Evolutionary conservation across 2,888 invertebrate species (phyloP).

Genomic region (Aspidiotus rigidus): DNA sequence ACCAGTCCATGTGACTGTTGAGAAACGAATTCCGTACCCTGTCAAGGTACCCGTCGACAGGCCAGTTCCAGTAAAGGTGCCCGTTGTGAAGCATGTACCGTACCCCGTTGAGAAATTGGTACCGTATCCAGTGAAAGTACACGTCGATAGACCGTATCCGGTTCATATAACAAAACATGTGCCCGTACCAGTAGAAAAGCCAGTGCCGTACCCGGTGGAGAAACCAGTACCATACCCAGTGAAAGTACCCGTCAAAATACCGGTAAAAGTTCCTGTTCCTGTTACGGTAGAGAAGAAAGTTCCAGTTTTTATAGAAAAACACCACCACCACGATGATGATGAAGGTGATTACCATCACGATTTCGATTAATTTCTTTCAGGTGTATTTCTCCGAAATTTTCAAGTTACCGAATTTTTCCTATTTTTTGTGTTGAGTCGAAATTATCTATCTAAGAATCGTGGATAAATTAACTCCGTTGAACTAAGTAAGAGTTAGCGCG

Average conservation of each 20-base stretch:
- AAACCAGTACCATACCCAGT: conserved; percentile 57
- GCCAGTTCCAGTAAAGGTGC: conserved; percentile 49
- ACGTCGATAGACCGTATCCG: conserved; percentile 45
- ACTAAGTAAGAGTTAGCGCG: no score
- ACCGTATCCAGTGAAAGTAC: conserved; percentile 53
- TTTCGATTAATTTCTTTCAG: conserved; percentile 23
- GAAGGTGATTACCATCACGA: conserved; percentile 10
- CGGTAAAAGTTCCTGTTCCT: conserved; percentile 38
- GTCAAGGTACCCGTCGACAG: conserved; percentile 40
- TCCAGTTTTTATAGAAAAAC: conserved; percentile 37
- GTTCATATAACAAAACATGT: conserved; percentile 68
- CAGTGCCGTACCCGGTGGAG: conserved; percentile 65
- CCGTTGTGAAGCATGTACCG: conserved; percentile 46
- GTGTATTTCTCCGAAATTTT: no score
- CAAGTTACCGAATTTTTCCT: no score
- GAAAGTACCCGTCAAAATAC: conserved; percentile 51
- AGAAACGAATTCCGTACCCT: conserved; percentile 47
- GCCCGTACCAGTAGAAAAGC: conserved; percentile 49
- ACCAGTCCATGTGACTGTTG: conserved; percentile 51
- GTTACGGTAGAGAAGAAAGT: conserved; percentile 36
- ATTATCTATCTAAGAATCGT: no score
- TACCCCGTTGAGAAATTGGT: conserved; percentile 40
- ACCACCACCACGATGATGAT: neutral
- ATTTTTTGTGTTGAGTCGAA: no score
- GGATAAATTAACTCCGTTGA: no score